Evolutionary conservation across 2,797 vertebrate species (phyloP), one percentile per base, ranked within the genome.

Genomic region (Poliocrania exsul): DNA sequence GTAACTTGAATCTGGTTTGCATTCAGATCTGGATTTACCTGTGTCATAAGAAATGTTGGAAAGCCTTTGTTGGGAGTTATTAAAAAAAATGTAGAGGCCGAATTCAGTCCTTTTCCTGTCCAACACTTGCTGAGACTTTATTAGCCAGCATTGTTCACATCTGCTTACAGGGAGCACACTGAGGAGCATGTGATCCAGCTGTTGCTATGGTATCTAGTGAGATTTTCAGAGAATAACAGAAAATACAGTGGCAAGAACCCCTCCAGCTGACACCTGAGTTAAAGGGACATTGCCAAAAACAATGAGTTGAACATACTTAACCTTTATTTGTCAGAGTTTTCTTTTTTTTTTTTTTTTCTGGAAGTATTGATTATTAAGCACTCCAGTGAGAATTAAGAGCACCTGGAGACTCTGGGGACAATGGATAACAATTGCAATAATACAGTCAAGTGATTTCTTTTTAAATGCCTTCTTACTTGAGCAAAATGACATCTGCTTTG

Each of bases 201-300:
- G 97, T 97, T 97, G 97, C 97, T 97, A 97, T 96, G 96, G 93
- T 71, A 96, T 85, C 97, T 95, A 74, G 53, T 87, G 81, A 53
- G 57, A 82, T 96, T 98, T 96, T 91, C 80, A 94, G 79, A 92
- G 78, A 96, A 88, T 37, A 86, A 71, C 87, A 70, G 79, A 89
- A 85, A 62, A 83, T 95, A 89, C 44, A 16, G 26, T 49, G 66
- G 67, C 49, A 72, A 66, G 65, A 97, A 95, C 71, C 24, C 38
- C 50, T 91, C 58, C 65, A 84, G 62, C 75, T 90, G 92, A 94
- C 86, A 96, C 81, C 93, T 91, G 93, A 93, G 64, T 93, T 93
- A 95, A 97, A 94, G 79, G 29, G 28, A 80, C 61, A 81, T 56
- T 81, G 38, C 79, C 57, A 94, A 80, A 92, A 86, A 86, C 44